Conservation (phyloP, 2,797 vertebrate species). For the Enteromius unitaeniatus region DNA sequence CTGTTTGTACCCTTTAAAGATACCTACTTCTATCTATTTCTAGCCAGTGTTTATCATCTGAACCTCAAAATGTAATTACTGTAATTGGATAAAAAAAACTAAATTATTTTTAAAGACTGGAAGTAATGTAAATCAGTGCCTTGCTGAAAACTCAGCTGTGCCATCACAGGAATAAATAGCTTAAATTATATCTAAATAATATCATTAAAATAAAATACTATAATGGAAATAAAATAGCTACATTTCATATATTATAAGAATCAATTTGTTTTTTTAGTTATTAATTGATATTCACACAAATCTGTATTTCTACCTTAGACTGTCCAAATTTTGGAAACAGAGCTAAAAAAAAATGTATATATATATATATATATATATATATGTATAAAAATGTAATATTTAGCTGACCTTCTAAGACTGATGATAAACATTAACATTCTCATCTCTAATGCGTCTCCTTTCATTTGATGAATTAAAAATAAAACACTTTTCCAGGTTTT, state of each 20-base stretch:
- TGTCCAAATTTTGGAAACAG: not conserved
- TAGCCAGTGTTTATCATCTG: not conserved
- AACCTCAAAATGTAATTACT: not conserved
- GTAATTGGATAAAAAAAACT: not conserved
- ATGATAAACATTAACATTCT: not conserved
- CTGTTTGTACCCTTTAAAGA: constrained; percentile 7
- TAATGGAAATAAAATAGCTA: not conserved
- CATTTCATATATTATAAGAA: not conserved
- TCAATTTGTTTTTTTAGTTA: not conserved
- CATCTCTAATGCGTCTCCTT: not conserved
- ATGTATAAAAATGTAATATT: not conserved
- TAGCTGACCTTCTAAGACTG: not conserved
- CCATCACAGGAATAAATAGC: not conserved
- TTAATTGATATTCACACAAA: not conserved
- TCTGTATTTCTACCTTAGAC: not conserved
- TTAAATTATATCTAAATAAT: not conserved
- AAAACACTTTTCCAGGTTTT: not conserved
- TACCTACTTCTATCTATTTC: constrained; percentile 44
- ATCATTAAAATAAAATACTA: not conserved
- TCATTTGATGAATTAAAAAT: not conserved
- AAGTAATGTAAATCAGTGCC: not conserved
- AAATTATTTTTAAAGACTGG: not conserved
- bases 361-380: too few relatives aligned
- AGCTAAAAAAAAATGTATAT: not conserved
- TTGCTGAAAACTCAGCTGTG: not conserved